Evolutionary conservation across 2,797 vertebrate species (phyloP), one percentile per base, ranked within the genome.

Genomic region (Pteronotus mesoamericanus): DNA sequence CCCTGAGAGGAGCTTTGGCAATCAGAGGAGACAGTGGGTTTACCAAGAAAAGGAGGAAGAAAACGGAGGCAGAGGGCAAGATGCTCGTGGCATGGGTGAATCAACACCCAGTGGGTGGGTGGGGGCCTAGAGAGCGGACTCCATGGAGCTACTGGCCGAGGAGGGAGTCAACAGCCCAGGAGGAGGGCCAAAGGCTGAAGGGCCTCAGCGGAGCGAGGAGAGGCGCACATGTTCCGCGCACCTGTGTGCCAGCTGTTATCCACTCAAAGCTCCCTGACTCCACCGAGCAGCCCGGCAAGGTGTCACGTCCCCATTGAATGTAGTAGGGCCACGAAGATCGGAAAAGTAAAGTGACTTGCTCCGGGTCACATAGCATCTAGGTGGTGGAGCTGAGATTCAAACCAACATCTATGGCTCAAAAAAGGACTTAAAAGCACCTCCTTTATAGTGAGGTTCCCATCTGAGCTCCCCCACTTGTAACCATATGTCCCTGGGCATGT

Each of bases 1-100:
- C 89, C 78, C 86, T 24, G 32, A 53, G 29, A 82, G 48, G 72
- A 44, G 78, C 96, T 97, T 88, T 97, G 88, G 97, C 95, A 96
- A 97, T 95, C 94, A 6, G 69, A 86, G 66, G 72, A 84, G 79
- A 32, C 95, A 57, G 92, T 3, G 86, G 90, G 92, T 95, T 97
- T 97, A 94, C 96, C 80, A 61, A 84, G 96, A 97, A 98, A 97
- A 95, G 90, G 92, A 97, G 66, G 96, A 98, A 97, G 95, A 97
- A 89, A 86, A 72, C 15, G 5, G 68, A 46, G 48, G 48, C 92
- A 42, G 74, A 89, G 86, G 87, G 87, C 79, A 55, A 74, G 85
- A 64, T 5, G 32, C 80, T 83, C 68, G 3, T 29, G 79, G 79
- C 86, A 22, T 2, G 91, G 11, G 69, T 92, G 95, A 95, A 79